Conservation (phyloP, 2,797 vertebrate species). For the Anas georgica region DNA sequence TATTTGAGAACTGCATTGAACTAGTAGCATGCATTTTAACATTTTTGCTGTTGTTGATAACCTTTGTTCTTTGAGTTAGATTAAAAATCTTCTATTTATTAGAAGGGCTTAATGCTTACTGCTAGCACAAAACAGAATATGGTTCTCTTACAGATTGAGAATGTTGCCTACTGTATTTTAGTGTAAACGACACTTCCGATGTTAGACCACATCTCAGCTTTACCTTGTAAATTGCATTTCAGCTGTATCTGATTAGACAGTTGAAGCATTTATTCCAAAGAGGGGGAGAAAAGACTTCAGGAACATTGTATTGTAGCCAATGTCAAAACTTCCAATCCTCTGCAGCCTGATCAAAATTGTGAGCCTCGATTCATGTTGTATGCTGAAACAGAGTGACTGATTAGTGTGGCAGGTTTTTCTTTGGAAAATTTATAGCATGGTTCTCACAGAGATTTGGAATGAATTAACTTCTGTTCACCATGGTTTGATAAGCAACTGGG, state of each 20-base stretch:
- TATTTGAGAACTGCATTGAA: neutral
- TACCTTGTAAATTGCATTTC: neutral
- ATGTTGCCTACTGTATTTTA: neutral
- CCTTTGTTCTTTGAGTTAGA: neutral
- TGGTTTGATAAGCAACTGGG: neutral
- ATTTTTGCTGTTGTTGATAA: neutral
- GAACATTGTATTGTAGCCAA: neutral
- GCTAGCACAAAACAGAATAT: neutral
- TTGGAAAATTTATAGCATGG: rapidly evolving
- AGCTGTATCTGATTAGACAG: neutral
- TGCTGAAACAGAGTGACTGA: neutral
- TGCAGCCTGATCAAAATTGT: neutral
- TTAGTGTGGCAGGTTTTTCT: neutral
- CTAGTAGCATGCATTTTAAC: neutral
- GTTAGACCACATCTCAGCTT: neutral
- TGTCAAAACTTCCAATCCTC: neutral
- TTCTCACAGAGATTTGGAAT: neutral
- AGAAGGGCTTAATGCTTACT: neutral
- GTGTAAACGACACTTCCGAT: neutral
- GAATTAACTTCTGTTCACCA: neutral
- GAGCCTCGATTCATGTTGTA: neutral
- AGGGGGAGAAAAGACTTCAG: neutral
- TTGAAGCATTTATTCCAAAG: neutral
- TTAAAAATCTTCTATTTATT: neutral
- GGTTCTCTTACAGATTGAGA: neutral